Evolutionary conservation across 2,888 invertebrate genomes (phyloP).

Genomic region (Zaprionus bogoriensis): DNA sequence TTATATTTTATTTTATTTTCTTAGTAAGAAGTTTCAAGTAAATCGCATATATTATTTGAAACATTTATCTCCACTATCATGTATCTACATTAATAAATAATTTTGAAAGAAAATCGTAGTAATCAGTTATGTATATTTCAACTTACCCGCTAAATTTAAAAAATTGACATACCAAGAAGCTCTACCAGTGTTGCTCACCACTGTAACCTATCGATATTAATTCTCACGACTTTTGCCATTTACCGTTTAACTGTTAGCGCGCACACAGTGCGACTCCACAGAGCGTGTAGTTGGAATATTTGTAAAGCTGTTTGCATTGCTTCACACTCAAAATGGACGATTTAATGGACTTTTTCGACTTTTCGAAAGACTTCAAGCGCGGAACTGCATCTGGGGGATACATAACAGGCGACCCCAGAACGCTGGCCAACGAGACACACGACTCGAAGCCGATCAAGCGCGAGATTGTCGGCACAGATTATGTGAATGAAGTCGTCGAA

Average conservation of each 20-base stretch:
- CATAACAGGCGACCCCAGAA: constrained; percentile 48
- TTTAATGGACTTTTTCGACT: constrained; percentile 80
- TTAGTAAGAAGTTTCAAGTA: no score
- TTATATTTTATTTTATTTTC: no score
- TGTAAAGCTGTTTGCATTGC: background rate
- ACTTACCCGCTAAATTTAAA: no score
- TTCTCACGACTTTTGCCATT: background rate
- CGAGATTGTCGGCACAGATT: constrained; percentile 69
- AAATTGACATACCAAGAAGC: no score
- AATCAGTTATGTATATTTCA: no score
- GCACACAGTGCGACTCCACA: background rate
- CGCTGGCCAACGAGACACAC: constrained; percentile 18
- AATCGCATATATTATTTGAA: no score
- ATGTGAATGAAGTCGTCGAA: constrained; percentile 59
- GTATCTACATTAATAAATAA: no score
- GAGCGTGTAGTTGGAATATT: background rate
- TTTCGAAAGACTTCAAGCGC: constrained; percentile 79
- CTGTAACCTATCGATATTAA: background rate
- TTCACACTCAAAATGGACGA: constrained; percentile 72
- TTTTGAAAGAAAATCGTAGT: no score
- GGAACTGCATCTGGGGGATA: constrained; percentile 54
- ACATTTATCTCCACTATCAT: no score
- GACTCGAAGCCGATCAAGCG: constrained; percentile 67
- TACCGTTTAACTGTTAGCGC: background rate
- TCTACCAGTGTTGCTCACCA: no score